phyloP scores from a whole-genome alignment of 2,797 vertebrate genomes.

The Manis javanica region DNA sequence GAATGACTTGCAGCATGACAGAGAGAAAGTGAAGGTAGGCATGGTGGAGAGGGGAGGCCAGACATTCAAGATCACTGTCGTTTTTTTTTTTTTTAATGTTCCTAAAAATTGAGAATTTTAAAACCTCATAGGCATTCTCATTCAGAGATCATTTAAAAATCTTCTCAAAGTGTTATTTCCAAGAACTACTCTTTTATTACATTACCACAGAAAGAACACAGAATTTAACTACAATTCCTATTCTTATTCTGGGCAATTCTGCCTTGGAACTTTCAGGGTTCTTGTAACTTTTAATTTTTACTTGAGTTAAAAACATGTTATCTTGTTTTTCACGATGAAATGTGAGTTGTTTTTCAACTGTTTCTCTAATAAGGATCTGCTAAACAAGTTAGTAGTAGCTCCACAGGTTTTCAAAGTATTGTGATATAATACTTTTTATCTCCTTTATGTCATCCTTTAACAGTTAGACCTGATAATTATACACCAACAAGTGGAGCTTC shows the following conservation, averaged over 20 bases:
- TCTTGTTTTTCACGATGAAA: not conserved
- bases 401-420: not conserved
- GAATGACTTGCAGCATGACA: not conserved
- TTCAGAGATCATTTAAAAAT: not conserved
- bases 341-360: not conserved
- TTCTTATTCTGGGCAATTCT: not conserved
- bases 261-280: not conserved
- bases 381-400: not conserved
- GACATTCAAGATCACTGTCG: not conserved
- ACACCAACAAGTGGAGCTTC: conserved; percentile 96
- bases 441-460: conserved; percentile 71
- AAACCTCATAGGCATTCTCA: not conserved
- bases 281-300: conserved; percentile 3
- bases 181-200: not conserved
- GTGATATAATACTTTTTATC: conserved; percentile 14
- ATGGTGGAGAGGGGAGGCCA: not conserved
- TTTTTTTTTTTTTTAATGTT: not conserved
- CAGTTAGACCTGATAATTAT: conserved; percentile 97
- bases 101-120: not conserved
- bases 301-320: conserved; percentile 9
- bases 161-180: not conserved
- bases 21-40: not conserved
- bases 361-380: not conserved
- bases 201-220: not conserved
- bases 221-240: not conserved